Conservation (phyloP, 2,113 vertebrate species). For the Osmerus mordax region DNA sequence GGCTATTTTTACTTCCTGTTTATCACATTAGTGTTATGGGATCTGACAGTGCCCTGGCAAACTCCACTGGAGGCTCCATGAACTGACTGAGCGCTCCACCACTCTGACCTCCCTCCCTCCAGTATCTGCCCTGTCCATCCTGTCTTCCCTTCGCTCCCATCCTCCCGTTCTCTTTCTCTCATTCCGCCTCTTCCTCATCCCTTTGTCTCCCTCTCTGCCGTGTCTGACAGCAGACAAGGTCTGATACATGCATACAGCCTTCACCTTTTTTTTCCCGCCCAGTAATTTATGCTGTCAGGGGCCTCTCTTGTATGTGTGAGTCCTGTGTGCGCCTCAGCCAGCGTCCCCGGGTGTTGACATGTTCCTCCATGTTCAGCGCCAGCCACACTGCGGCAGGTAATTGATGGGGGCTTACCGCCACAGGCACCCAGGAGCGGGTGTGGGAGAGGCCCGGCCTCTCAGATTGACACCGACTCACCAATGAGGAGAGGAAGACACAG, state of each 20-base stretch:
- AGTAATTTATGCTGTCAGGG: slow-evolving; percentile 65
- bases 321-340: slow-evolving; percentile 26
- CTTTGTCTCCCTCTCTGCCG: slow-evolving; percentile 45
- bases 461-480: slow-evolving; percentile 23
- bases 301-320: slow-evolving; percentile 48
- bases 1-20: slow-evolving; percentile 47
- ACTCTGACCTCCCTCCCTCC: background rate
- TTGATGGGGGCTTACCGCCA: slow-evolving; percentile 45
- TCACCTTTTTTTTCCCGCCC: slow-evolving; percentile 44
- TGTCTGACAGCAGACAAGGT: slow-evolving; percentile 54
- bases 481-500: slow-evolving; percentile 22
- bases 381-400: slow-evolving; percentile 47
- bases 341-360: slow-evolving; percentile 51
- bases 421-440: slow-evolving; percentile 18
- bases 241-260: slow-evolving; percentile 50
- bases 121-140: background rate
- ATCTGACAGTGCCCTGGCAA: slow-evolving; percentile 38
- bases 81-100: slow-evolving; percentile 24
- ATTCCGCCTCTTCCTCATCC: slow-evolving; percentile 19
- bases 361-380: slow-evolving; percentile 46
- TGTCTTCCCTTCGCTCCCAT: slow-evolving; percentile 2
- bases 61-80: slow-evolving; percentile 11
- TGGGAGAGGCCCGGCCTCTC: slow-evolving; percentile 18
- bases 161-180: slow-evolving; percentile 18
- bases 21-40: slow-evolving; percentile 32